Base-by-base conservation (phyloP, 1,140 invertebrate genomes). In the Heliconius congener region DNA sequence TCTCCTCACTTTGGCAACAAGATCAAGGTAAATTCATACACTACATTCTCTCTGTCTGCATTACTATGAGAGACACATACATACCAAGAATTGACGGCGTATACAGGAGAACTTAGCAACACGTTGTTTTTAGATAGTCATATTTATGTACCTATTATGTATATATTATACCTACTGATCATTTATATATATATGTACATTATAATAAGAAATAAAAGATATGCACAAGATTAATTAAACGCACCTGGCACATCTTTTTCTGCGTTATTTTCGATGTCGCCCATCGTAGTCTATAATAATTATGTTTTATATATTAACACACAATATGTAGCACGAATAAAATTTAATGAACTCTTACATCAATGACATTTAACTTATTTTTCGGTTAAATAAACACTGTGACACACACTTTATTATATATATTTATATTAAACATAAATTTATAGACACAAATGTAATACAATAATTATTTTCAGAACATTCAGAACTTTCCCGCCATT, bases 401-500 rank as follows among this genome's bases (percentile, higher is more conserved):
- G 11, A 66, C 23, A 66, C 60, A 30, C 60, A 66, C n/a, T 66
- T 66, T 66, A 66, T 66, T 27, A 30, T 60, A 23, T 60, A 60
- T 5, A 66, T 66, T 30, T 66, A 30, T 23, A 13, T 27, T 30
- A 66, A 66, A 66, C 1, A 46, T 46, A 46, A 46, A 46, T 46
- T 16, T 66, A 27, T 13, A 5, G 27, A 30, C 27, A 27, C 13
- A 13, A 66, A 66, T 30, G 16, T 60, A 23, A 60, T 60, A 66
- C n/a, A 66, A 27, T 5, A 16, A 66, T 27, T 27, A 30, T 66
- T 66, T 30, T 30, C 9, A 9, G 8, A 60, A 66, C 27, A 66
- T 66, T 66, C 60, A 66, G 23, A 79, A 79, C 37, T 87, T 87
- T 87, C 89, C 82, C 91, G 89, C 87, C 85, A 85, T 86, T 79